Base-by-base conservation (phyloP, 1,140 invertebrate genomes). In the Caenorhabditis tropicalis region DNA sequence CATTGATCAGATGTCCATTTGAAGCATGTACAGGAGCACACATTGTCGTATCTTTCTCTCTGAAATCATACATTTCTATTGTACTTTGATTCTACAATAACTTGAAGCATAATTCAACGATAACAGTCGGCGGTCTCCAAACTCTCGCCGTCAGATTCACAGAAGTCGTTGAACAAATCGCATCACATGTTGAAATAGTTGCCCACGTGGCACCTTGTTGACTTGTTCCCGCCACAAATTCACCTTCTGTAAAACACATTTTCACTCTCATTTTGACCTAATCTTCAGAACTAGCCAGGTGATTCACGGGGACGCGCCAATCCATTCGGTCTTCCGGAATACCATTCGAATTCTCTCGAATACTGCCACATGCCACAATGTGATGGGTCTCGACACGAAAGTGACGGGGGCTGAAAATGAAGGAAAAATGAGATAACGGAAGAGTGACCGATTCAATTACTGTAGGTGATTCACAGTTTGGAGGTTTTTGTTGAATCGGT, bases 101-200 rank as follows among this genome's bases (percentile, higher is more conserved):
- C 83, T 85, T 85, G 56, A 85, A 85, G 43, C 83, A 85, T n/a
- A 85, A 46, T 36, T 85, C 83, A 4, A 56, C 74, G 10, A 56
- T 60, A 21, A 85, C 79, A 3, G 70, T 80, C 2, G 83, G 83
- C 7, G 83, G 39, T 36, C 79, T 53, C 83, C 83, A 85, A 33
- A 85, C 48, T 27, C 79, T 49, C 15, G 79, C 79, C 24, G 83
- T 60, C 19, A 85, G 3, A 19, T 80, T 79, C 2, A 85, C 79
- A 9, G 82, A 79, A 48, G 46, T 48, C 70, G 29, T 79, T 24
- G 74, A 84, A 12, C 65, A 84, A 24, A 84, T 39, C 19, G 12
- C 58, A 46, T 79, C 82, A 56, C 82, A 82, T 19, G 82, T 82
- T 16, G 82, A 82, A 56, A 82, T 36, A 31, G 82, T 82, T 0